Evolutionary conservation across 2,797 vertebrate genomes (phyloP).

Genomic region (Ctenochaetus hawaiiensis): DNA sequence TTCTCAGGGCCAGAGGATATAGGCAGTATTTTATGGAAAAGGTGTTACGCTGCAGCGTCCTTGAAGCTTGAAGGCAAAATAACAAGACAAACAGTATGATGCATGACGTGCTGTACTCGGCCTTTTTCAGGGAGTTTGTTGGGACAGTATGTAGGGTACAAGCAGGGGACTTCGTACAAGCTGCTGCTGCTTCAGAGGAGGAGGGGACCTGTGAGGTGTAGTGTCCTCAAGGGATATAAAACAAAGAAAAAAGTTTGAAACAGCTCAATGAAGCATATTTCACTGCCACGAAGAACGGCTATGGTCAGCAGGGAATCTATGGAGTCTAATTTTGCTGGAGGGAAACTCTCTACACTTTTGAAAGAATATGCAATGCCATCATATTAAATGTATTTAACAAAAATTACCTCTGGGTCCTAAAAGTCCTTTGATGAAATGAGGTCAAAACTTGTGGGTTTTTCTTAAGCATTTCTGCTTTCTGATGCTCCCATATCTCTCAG

Average conservation of each 20-base stretch:
- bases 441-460: slow-evolving; percentile 51
- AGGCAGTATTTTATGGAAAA: slow-evolving; percentile 52
- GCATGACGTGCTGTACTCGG: slow-evolving; percentile 20
- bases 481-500: slow-evolving; percentile 15
- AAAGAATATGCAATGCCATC: no score
- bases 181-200: slow-evolving; percentile 42
- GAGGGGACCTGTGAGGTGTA: slow-evolving; percentile 17
- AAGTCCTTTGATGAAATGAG: slow-evolving; percentile 61
- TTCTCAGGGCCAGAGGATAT: slow-evolving; percentile 30
- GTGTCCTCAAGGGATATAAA: slow-evolving; percentile 36
- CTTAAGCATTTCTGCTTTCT: slow-evolving; percentile 3
- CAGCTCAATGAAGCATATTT: slow-evolving; percentile 55
- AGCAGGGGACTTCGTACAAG: slow-evolving; percentile 28
- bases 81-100: slow-evolving; percentile 51
- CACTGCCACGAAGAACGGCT: slow-evolving; percentile 31
- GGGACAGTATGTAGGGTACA: slow-evolving; percentile 24
- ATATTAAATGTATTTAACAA: slow-evolving; percentile 59
- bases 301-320: slow-evolving; percentile 55
- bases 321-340: slow-evolving; percentile 23
- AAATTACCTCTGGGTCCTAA: slow-evolving; percentile 48
- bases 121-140: slow-evolving; percentile 36
- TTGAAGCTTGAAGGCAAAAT: slow-evolving; percentile 58
- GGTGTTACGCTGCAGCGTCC: slow-evolving; percentile 47
- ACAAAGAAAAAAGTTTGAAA: slow-evolving; percentile 40
- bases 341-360: no score